Base-by-base conservation (phyloP, 1,140 invertebrate genomes). In the Heliothis virescens region DNA sequence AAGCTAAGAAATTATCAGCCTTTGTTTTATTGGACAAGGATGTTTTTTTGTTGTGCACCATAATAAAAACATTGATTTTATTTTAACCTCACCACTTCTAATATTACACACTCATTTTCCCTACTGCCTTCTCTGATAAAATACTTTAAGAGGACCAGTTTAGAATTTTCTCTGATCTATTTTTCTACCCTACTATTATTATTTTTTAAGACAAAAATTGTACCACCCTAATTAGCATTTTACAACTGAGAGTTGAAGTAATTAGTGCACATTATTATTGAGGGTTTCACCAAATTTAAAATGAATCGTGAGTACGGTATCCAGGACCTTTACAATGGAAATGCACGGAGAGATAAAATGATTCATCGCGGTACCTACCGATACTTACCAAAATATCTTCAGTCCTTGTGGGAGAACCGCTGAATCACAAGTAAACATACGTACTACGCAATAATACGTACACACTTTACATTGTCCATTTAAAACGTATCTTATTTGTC, bases 321-420 rank as follows among this genome's bases (percentile, higher is more conserved):
- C 26, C 73, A 63, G 21, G 48, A 16, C 47, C 74, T 65, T 76
- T 76, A 76, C 59, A 76, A 65, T 65, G 57, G 59, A 65, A 78
- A 78, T 65, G 75, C 75, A 57, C 18, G 34, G 29, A 57, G 62
- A 77, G 62, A 78, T 78, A 78, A 79, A 65, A 72, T 80, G 79
- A 80, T 29, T 80, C 79, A 80, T 80, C 72, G 29, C 21, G 82
- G 74, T 85, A 84, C 79, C 63, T 82, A 82, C 71, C 78, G 63
- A 85, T 86, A 94, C 92, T 91, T 80, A 93, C 91, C 90, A 85
- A 88, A 89, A 89, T 88, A 89, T 83, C 83, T 85, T 69, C 57
- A 63, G 73, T 60, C 73, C 73, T 79, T 55, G 76, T 75, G 76
- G 59, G 63, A 80, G 73, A 77, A 78, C 69, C 50, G 74, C 73